Evolutionary conservation across 2,888 invertebrate species (phyloP), one percentile per base, ranked within the genome.

Genomic region (Tetranychus truncatus): DNA sequence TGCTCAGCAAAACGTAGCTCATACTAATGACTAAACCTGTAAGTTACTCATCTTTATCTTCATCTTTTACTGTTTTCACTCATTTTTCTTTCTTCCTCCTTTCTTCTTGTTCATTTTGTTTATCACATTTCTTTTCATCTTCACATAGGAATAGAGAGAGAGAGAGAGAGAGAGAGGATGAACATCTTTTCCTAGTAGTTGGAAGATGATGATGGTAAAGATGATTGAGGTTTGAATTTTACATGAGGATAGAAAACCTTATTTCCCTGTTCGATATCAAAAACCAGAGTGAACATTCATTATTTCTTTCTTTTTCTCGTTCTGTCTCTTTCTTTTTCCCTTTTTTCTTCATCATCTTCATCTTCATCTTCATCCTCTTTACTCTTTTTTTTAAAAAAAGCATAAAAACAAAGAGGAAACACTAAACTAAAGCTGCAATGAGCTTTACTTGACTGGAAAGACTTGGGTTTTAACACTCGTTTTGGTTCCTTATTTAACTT

Each of bases 201-300:
- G 7, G 55, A 55, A 55, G 55, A 55, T 55, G 55, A 55, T 55
- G 55, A 55, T 55, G 55, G 55, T 55, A 55, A 55, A 55, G 55
- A 55, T 55, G 55, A 55, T 55, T 55, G 55, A 55, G 55, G 55
- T 55, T 55, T 55, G 55, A 55, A 55, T 55, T 55, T 55, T 55
- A 6, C 55, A 55, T 55, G 55, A 55, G 55, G 55, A 55, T 55
- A 15, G 55, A 55, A 55, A 55, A 55, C 55, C 55, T 55, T 55
- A 55, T 55, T 55, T 55, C 55, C 55, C 55, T 55, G 55, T 55
- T 55, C 55, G 55, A 55, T 55, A 34, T 15, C 55, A 55, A 55
- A 15, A 55, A 55, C 55, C 55, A 55, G 15, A 34, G 34, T 34
- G 34, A 34, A 34, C 34, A 34, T 34, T 34, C 34, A 34, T 34